Conservation (phyloP, 2,888 invertebrate genomes). For the Tenthredo mesomela region DNA sequence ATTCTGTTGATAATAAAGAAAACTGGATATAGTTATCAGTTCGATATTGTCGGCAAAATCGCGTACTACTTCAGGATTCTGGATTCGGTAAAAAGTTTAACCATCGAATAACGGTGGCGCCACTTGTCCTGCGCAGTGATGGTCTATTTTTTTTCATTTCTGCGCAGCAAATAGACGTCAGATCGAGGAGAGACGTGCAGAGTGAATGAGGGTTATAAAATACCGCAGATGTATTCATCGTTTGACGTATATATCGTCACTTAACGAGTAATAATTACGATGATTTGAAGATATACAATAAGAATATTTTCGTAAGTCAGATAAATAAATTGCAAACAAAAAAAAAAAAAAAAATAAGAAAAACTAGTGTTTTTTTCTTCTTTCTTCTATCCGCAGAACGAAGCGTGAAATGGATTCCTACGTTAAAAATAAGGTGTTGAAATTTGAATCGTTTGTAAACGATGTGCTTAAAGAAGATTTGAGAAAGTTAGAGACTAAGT, state of each 20-base stretch:
- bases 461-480: slow-evolving; percentile 88
- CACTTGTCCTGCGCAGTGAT: background rate
- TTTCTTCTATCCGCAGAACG: background rate
- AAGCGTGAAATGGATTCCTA: slow-evolving; percentile 62
- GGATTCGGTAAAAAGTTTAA: background rate
- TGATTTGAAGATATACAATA: too few species aligned
- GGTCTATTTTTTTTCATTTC: background rate
- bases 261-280: too few species aligned
- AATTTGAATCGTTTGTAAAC: slow-evolving; percentile 88
- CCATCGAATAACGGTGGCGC: background rate
- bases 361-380: background rate
- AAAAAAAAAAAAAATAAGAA: too few species aligned
- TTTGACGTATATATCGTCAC: background rate
- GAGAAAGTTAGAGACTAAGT: slow-evolving; percentile 80
- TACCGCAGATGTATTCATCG: background rate
- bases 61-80: background rate
- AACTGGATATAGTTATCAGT: background rate
- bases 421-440: slow-evolving; percentile 66
- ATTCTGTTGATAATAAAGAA: background rate
- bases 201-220: too few species aligned
- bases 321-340: too few species aligned
- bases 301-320: too few species aligned
- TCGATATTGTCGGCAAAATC: background rate
- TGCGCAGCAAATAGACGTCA: background rate
- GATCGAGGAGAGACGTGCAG: background rate